Evolutionary conservation across 2,888 invertebrate species (phyloP).

Genomic region (Brenthis ino): DNA sequence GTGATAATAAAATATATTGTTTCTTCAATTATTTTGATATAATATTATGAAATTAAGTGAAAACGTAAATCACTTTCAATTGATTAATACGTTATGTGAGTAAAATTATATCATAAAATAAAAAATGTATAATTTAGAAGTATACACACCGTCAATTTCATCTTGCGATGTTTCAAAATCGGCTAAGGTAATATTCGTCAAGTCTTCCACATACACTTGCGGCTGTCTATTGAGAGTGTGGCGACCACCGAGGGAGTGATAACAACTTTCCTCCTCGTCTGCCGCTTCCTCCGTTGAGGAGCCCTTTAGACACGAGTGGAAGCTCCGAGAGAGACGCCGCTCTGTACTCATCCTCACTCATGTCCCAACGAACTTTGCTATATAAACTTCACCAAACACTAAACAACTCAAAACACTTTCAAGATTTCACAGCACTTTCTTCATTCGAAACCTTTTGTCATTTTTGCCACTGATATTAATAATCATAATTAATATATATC

Average conservation of each 20-base stretch:
- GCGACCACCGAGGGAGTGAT: conserved; percentile 74
- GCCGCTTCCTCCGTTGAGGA: conserved; percentile 79
- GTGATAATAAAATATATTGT: conserved; percentile 2
- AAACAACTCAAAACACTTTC: conserved; percentile 17
- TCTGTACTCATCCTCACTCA: conserved; percentile 80
- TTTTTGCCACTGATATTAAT: conserved; percentile 19
- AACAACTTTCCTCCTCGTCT: conserved; percentile 76
- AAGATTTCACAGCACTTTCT: conserved; percentile 25
- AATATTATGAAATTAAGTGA: too few species aligned
- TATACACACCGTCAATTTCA: conserved; percentile 70
- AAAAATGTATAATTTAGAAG: neutral
- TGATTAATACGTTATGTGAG: too few species aligned
- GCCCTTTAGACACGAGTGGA: conserved; percentile 86
- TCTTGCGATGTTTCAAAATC: conserved; percentile 74
- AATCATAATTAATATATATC: conserved; percentile 17
- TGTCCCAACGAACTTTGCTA: conserved; percentile 58
- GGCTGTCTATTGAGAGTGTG: conserved; percentile 70
- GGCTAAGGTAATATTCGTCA: conserved; percentile 69
- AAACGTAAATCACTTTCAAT: too few species aligned
- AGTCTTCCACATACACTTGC: conserved; percentile 75
- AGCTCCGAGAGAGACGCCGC: conserved; percentile 84
- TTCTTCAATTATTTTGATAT: neutral
- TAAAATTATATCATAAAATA: neutral
- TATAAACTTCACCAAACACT: conserved; percentile 43
- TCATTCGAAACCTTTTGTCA: conserved; percentile 1